Evolutionary conservation across 2,113 vertebrate species (phyloP).

Genomic region (Oplegnathus fasciatus): DNA sequence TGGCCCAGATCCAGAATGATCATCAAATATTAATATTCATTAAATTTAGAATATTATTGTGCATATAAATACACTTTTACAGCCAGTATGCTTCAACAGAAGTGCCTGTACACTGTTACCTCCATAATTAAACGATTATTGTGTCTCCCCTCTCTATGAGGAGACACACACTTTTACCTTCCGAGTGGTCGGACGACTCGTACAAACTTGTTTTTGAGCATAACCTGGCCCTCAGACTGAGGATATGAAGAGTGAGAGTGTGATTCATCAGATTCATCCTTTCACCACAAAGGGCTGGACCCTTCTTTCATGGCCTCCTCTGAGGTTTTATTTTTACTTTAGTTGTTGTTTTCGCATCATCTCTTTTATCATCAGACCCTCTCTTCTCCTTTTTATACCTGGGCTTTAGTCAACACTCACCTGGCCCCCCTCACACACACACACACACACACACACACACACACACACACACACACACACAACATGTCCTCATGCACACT

Average conservation of each 20-base stretch:
- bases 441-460: slow-evolving; percentile 24
- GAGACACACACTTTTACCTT: background rate
- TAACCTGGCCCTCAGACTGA: background rate
- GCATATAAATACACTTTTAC: too few relatives aligned
- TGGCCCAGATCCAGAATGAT: background rate
- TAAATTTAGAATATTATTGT: too few relatives aligned
- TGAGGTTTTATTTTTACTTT: background rate
- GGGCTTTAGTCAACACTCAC: background rate
- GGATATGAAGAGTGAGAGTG: background rate
- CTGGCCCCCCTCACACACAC: slow-evolving; percentile 9
- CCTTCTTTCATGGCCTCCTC: background rate
- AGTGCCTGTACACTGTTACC: too few relatives aligned
- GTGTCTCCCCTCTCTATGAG: background rate
- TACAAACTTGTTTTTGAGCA: background rate
- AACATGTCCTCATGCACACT: background rate
- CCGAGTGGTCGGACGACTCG: background rate
- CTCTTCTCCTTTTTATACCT: background rate
- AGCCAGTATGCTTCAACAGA: too few relatives aligned
- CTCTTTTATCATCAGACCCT: slow-evolving; percentile 18
- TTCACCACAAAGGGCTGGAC: background rate
- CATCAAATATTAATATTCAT: too few relatives aligned
- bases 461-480: slow-evolving; percentile 18
- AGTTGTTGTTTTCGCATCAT: background rate
- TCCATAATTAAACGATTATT: background rate
- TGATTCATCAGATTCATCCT: background rate